These are phyloP conservation scores for Sebastes trivittatus DNA, from an alignment of 2,797 vertebrate species.

Conservation along the genomic window DNA sequence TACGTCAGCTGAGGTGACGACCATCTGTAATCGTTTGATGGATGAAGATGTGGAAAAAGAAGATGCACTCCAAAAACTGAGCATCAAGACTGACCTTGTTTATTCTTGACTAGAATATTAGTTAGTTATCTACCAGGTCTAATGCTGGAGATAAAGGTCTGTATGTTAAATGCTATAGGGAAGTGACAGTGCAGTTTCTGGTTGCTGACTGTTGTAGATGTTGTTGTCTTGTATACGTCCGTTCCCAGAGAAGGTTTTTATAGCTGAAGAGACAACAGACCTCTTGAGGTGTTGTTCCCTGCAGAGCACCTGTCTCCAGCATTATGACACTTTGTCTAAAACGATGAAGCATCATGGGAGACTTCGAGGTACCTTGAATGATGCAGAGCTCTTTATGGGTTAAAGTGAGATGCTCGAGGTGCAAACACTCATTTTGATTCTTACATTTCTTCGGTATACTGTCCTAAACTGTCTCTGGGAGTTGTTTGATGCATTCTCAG, in stretches of 20 bases:
- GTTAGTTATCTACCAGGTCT: background rate
- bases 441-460: background rate
- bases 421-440: background rate
- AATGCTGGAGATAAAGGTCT: background rate
- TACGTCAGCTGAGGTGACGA: background rate
- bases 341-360: background rate
- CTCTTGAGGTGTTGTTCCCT: background rate
- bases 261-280: background rate
- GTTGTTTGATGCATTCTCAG: background rate
- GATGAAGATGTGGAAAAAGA: background rate
- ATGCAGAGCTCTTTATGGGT: background rate
- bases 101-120: background rate
- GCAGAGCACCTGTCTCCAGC: background rate
- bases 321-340: background rate
- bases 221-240: background rate
- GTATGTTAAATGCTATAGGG: background rate
- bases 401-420: background rate
- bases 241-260: background rate
- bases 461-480: background rate
- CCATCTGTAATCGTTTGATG: background rate
- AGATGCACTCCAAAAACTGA: background rate
- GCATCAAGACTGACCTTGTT: background rate
- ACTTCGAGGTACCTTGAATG: background rate
- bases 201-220: background rate
- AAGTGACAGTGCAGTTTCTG: background rate